These are phyloP conservation scores for Emesis furor DNA, from an alignment of 2,888 invertebrate genomes.

Conservation along the genomic window DNA sequence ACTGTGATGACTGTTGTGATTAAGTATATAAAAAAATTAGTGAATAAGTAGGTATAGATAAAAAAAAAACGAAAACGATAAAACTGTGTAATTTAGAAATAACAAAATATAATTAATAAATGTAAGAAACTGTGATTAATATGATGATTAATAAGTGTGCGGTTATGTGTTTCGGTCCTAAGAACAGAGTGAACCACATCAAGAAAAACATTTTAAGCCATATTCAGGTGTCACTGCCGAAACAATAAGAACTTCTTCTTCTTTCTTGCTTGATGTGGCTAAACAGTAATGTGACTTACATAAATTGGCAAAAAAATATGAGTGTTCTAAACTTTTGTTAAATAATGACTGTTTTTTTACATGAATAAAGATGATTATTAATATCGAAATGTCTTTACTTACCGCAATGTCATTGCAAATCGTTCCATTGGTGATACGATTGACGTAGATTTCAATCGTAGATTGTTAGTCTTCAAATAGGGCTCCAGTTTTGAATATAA, in stretches of 20 bases:
- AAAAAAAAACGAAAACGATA: constrained; percentile 71
- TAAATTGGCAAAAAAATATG: constrained; percentile 71
- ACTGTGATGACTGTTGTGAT: constrained; percentile 69
- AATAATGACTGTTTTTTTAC: constrained; percentile 71
- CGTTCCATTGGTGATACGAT: constrained; percentile 73
- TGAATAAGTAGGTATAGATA: constrained; percentile 69
- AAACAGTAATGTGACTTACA: constrained; percentile 71
- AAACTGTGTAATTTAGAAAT: constrained; percentile 53
- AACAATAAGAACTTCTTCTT: constrained; percentile 71
- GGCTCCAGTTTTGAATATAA: constrained; percentile 74
- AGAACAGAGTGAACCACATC: constrained; percentile 64
- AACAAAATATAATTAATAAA: constrained; percentile 65
- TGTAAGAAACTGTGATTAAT: constrained; percentile 70
- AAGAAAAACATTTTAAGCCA: constrained; percentile 31
- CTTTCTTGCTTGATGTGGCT: constrained; percentile 71
- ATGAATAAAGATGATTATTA: constrained; percentile 69
- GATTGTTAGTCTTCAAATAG: constrained; percentile 73
- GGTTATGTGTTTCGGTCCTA: constrained; percentile 68
- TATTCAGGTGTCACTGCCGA: constrained; percentile 72
- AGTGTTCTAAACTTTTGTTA: constrained; percentile 72
- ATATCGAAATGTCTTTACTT: constrained; percentile 62
- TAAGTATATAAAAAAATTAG: constrained; percentile 66
- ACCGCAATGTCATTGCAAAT: constrained; percentile 72
- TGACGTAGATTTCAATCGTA: constrained; percentile 70
- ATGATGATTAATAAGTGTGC: constrained; percentile 72